Conservation (phyloP, 2,888 invertebrate species). For the Leucozona laternaria region DNA sequence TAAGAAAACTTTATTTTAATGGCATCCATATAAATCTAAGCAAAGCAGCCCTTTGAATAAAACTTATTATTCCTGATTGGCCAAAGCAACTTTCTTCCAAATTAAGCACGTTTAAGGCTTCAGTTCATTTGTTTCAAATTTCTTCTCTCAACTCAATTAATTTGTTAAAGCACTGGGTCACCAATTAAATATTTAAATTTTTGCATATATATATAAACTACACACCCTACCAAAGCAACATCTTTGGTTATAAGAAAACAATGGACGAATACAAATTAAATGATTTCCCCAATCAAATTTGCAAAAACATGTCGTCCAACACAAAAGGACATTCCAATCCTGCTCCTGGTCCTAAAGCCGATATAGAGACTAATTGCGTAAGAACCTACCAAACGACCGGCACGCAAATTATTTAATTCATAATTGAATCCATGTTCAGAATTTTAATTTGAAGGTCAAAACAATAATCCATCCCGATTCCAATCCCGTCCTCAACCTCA, state of each 20-base stretch:
- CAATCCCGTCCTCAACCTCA: not conserved
- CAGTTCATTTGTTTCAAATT: conserved; percentile 15
- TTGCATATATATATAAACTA: conserved; percentile 7
- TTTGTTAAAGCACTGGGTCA: not conserved
- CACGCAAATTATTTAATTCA: conserved; percentile 54
- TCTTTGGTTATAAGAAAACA: conserved; percentile 7
- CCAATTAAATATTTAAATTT: conserved; percentile 44
- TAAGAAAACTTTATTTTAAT: conserved; percentile 9
- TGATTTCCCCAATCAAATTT: conserved; percentile 32
- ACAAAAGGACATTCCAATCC: conserved; percentile 40
- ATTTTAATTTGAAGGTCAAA: conserved; percentile 58
- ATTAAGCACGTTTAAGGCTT: conserved; percentile 12
- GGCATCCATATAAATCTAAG: not conserved
- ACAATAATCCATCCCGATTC: conserved; percentile 6
- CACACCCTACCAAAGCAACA: not conserved
- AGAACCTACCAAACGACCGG: conserved; percentile 42
- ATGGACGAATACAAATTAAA: conserved; percentile 58
- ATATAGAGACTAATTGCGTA: conserved; percentile 33
- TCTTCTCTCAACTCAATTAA: conserved; percentile 11
- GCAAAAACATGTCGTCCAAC: conserved; percentile 47
- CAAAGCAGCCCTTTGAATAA: not conserved
- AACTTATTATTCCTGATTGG: conserved; percentile 2
- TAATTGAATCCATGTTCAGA: conserved; percentile 70
- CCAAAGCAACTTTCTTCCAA: not conserved
- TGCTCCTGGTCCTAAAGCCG: too few species aligned